Base-by-base conservation (phyloP, 2,888 invertebrate species). In the Caenorhabditis panamensis region DNA sequence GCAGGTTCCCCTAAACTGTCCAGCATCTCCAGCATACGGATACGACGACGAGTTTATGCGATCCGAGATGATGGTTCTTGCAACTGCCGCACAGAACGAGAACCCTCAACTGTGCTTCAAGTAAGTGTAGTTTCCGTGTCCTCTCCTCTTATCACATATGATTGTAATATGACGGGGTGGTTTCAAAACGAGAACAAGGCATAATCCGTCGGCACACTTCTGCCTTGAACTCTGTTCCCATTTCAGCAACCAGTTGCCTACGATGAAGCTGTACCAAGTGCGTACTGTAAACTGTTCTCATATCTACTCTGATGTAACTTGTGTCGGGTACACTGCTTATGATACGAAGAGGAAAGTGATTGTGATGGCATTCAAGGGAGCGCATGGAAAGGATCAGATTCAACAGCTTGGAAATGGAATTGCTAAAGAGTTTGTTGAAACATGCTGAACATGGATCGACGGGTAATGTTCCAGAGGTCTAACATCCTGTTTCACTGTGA, bases 31-130 rank as follows among this genome's bases (percentile, higher is more conserved):
- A 11, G 5, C 28, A 20, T 56, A 59, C 2, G 62, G 51, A 6
- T 78, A 78, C 28, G 67, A 78, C 47, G 77, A 78, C 37, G 53
- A 61, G 16, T 78, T 78, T 58, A 64, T 64, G 59, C 37, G 77
- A 18, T 36, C 58, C 1, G 37, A 51, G 22, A 41, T 61, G 11
- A 72, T 79, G 72, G 64, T 66, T 3, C 11, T 79, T n/a, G 41
- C 71, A 11, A 62, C 78, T 11, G 78, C 78, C 0, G 62, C 72
- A 20, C 71, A 79, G 28, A 72, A 61, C 49, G 66, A 61, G n/a
- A 66, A 79, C 54, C 71, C 78, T 11, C 71, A 79, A 26, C 26
- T 67, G 9, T 79, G 78, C 20, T 79, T 79, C 67, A 54, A 66
- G 78, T 79, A 11, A 61, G 78, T 66, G 26, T 54, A 11, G 1